Conservation (phyloP, 2,113 vertebrate species). For the Semicossyphus pulcher region DNA sequence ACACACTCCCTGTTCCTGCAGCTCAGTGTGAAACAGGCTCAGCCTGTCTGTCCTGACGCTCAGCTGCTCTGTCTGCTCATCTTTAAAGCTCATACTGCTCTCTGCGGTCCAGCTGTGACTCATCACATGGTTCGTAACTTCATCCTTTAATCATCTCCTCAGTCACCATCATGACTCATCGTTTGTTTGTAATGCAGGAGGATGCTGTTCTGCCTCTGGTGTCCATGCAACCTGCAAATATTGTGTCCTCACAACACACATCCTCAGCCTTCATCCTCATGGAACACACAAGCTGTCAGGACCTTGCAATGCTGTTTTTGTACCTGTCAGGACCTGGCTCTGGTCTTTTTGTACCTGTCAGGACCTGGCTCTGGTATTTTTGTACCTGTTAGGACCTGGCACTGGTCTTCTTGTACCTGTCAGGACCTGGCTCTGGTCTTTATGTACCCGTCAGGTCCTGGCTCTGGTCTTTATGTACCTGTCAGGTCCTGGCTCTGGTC, state of each 20-base stretch:
- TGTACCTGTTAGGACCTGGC: neutral
- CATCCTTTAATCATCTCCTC: slow-evolving; percentile 55
- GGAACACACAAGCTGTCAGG: neutral
- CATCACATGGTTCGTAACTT: slow-evolving; percentile 19
- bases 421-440: neutral
- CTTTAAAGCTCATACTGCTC: slow-evolving; percentile 48
- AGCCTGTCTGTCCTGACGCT: neutral
- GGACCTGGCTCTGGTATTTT: no score
- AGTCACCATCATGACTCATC: slow-evolving; percentile 27
- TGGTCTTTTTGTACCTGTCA: no score
- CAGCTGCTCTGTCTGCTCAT: slow-evolving; percentile 52
- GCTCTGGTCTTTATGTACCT: no score
- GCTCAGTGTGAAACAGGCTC: no score
- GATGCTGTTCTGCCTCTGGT: slow-evolving; percentile 16
- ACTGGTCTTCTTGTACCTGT: neutral
- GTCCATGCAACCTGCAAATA: slow-evolving; percentile 66
- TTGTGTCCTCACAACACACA: slow-evolving; percentile 35
- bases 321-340: no score
- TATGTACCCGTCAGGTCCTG: no score
- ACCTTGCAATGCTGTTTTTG: no score
- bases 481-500: no score
- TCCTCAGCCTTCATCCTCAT: neutral
- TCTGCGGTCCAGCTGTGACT: slow-evolving; percentile 25
- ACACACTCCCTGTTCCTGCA: no score
- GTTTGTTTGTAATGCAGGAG: slow-evolving; percentile 2